Evolutionary conservation across 1,140 invertebrate species (phyloP).

Genomic region (Lepidotrigona ventralis): DNA sequence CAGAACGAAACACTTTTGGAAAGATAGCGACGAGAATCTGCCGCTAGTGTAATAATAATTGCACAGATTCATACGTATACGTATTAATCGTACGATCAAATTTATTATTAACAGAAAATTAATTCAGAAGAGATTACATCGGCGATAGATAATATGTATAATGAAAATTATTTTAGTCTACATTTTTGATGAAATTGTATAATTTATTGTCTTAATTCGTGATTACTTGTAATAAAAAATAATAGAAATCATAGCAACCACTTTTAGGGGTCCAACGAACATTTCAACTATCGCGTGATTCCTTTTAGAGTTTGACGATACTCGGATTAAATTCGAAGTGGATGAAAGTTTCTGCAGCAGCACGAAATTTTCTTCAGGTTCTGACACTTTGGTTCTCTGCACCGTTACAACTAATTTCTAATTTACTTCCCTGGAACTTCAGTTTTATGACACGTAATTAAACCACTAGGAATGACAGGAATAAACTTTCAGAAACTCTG

Average conservation of each 20-base stretch:
- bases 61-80: neutral
- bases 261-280: neutral
- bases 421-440: neutral
- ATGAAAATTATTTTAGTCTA: too few relatives aligned
- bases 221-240: neutral
- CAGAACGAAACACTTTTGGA: neutral
- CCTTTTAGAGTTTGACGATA: neutral
- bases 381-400: neutral
- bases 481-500: neutral
- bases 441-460: constrained; percentile 7
- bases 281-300: neutral
- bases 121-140: too few relatives aligned
- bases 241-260: neutral
- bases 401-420: constrained; percentile 16
- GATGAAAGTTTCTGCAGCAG: neutral
- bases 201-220: too few relatives aligned
- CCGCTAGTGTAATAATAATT: neutral
- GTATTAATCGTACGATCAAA: neutral
- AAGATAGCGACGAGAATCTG: neutral
- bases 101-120: neutral
- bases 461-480: neutral
- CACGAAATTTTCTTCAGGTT: constrained; percentile 3
- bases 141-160: too few relatives aligned
- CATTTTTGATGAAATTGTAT: too few relatives aligned
- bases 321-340: neutral